Evolutionary conservation across 2,797 vertebrate genomes (phyloP).

Genomic region (Synanceia verrucosa): DNA sequence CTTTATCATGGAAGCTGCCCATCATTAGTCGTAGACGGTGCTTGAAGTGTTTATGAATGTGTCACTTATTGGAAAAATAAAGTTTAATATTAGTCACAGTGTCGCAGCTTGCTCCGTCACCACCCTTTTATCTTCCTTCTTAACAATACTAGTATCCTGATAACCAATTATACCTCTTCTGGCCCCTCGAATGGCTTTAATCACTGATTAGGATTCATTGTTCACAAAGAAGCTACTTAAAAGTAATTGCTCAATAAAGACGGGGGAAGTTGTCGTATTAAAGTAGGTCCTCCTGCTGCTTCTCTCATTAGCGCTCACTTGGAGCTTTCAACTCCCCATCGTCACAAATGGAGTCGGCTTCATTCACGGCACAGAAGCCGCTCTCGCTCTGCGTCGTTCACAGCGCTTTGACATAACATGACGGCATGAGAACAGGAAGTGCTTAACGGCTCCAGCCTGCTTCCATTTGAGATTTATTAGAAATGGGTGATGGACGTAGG

Average conservation of each 20-base stretch:
- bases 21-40: slow-evolving; percentile 28
- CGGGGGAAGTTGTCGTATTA: slow-evolving; percentile 92
- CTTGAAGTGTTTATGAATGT: slow-evolving; percentile 49
- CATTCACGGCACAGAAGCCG: slow-evolving; percentile 79
- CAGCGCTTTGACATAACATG: slow-evolving; percentile 28
- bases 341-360: slow-evolving; percentile 77
- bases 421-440: slow-evolving; percentile 21
- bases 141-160: slow-evolving; percentile 88
- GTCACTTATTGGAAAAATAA: slow-evolving; percentile 58
- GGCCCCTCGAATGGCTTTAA: slow-evolving; percentile 92
- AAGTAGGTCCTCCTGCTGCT: slow-evolving; percentile 94
- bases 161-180: slow-evolving; percentile 92
- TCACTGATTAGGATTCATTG: slow-evolving; percentile 96
- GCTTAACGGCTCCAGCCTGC: not conserved
- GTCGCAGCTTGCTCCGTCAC: slow-evolving; percentile 64
- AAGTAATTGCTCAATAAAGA: slow-evolving; percentile 97
- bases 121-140: slow-evolving; percentile 86
- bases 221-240: slow-evolving; percentile 91
- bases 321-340: slow-evolving; percentile 70
- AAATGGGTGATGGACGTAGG: slow-evolving; percentile 13
- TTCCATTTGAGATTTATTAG: slow-evolving; percentile 9
- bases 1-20: slow-evolving; percentile 4
- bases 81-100: slow-evolving; percentile 63
- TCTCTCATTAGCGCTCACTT: slow-evolving; percentile 80
- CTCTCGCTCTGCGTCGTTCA: slow-evolving; percentile 35